A percentile compares a stretch with the other conserved stretches of the same genome.
Evolutionary conservation across 2,888 invertebrate genomes (phyloP).

Genomic region (Thumatha senex): DNA sequence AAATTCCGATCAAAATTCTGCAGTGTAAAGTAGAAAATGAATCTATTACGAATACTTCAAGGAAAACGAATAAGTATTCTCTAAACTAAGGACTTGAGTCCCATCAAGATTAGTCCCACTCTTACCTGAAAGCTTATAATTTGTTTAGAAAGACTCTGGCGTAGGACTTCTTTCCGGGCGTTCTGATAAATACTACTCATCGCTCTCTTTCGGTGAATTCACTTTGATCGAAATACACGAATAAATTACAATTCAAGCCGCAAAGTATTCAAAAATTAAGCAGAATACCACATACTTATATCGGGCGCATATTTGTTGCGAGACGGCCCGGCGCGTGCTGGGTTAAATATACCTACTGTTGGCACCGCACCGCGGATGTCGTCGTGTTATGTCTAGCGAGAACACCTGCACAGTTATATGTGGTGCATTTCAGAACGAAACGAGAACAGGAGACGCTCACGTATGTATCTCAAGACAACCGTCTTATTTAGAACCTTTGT

Average conservation of each 20-base stretch:
- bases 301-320: conserved; percentile 39
- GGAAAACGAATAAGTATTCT: no score
- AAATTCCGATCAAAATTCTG: no score
- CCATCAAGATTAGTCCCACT: no score
- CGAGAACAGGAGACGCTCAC: not conserved
- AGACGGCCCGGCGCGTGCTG: conserved; percentile 58
- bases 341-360: conserved; percentile 41
- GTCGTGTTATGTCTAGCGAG: conserved; percentile 35
- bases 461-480: conserved; percentile 20
- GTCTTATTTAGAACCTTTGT: conserved; percentile 18
- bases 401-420: conserved; percentile 34
- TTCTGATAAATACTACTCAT: no score
- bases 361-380: conserved; percentile 47
- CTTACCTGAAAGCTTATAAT: no score
- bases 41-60: no score
- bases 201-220: no score
- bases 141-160: no score
- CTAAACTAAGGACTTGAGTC: no score
- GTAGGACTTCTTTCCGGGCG: no score
- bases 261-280: not conserved
- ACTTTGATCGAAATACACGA: no score
- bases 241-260: not conserved
- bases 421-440: conserved; percentile 3
- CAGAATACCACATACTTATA: conserved; percentile 34
- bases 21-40: no score